Conservation (phyloP, 1,140 invertebrate genomes). For the Antheraea pernyi region DNA sequence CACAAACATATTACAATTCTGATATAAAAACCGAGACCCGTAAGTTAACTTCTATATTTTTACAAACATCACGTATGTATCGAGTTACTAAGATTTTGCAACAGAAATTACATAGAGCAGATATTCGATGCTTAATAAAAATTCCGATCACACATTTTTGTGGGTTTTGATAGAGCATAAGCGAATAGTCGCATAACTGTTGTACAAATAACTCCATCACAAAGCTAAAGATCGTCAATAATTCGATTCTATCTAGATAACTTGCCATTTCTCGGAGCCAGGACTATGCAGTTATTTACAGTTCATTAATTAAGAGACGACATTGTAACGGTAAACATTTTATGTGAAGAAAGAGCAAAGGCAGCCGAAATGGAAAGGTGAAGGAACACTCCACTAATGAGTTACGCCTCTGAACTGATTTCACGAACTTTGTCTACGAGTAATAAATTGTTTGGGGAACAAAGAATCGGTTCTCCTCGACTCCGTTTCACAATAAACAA, state of each 20-base stretch:
- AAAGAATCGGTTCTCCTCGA: constrained; percentile 57
- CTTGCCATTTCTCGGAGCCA: neutral
- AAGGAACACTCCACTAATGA: constrained; percentile 18
- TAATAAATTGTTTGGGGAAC: constrained; percentile 42
- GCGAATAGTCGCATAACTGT: neutral
- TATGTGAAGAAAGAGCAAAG: constrained; percentile 6
- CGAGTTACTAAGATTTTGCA: neutral
- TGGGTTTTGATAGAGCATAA: neutral
- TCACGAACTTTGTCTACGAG: constrained; percentile 28
- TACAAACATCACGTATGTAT: neutral
- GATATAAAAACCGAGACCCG: no score
- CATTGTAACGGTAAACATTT: neutral
- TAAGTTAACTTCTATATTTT: neutral
- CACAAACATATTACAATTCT: no score
- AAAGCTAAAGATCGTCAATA: neutral
- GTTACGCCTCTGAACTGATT: constrained; percentile 24
- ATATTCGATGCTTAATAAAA: neutral
- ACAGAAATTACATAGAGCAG: neutral
- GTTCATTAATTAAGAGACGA: neutral
- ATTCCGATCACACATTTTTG: neutral
- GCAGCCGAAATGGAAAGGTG: constrained; percentile 20
- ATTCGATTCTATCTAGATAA: neutral
- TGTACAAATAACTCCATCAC: neutral
- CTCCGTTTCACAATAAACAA: constrained; percentile 62
- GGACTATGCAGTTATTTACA: neutral